These are phyloP conservation scores for Pampus argenteus DNA, from an alignment of 2,797 vertebrate genomes.

Conservation along the genomic window DNA sequence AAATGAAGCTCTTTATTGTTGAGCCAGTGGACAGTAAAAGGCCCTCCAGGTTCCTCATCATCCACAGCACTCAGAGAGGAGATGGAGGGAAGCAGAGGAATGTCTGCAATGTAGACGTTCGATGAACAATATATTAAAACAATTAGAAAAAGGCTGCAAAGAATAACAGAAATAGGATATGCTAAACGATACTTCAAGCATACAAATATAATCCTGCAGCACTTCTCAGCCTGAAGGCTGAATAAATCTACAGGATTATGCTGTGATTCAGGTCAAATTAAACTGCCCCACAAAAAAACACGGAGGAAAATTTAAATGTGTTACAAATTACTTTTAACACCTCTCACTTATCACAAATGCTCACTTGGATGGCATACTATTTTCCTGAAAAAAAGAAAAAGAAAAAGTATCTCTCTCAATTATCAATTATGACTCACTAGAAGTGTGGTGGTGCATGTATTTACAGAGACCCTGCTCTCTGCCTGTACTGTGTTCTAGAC, in stretches of 20 bases:
- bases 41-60: conserved; percentile 93
- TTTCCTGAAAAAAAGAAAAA: too few relatives aligned
- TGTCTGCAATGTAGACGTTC: conserved; percentile 84
- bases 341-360: conserved; percentile 27
- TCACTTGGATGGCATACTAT: conserved; percentile 37
- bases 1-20: conserved; percentile 99
- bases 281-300: conserved; percentile 32
- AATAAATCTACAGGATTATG: conserved; percentile 33
- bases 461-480: too few relatives aligned
- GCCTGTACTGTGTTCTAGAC: too few relatives aligned
- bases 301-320: too few relatives aligned
- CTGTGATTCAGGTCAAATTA: conserved; percentile 49
- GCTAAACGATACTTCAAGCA: conserved; percentile 39
- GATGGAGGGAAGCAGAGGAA: conserved; percentile 97
- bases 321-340: conserved; percentile 26
- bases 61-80: conserved; percentile 89
- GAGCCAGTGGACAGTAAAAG: conserved; percentile 97
- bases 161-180: not conserved
- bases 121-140: conserved; percentile 4
- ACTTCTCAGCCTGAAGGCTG: conserved; percentile 46
- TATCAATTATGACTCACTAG: too few relatives aligned
- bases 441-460: too few relatives aligned
- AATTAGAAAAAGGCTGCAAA: not conserved
- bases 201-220: conserved; percentile 41
- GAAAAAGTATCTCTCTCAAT: too few relatives aligned